phyloP scores from a whole-genome alignment of 2,797 vertebrate species.

The Nothura maculosa region DNA sequence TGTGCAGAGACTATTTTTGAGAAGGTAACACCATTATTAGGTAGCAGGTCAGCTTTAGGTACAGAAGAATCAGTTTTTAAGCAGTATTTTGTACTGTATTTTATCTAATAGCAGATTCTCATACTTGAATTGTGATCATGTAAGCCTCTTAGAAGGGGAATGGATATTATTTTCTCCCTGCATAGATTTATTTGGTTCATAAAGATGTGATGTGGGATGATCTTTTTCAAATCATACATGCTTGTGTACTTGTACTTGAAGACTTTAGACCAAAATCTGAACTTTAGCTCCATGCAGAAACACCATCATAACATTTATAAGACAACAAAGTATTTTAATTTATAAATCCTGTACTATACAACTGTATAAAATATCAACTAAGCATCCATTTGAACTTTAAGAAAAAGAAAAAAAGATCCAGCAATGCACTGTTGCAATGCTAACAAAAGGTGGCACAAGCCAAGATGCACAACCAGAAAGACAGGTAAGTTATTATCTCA shows the following conservation, averaged over 20 bases:
- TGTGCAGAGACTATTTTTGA: neutral
- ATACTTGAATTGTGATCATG: neutral
- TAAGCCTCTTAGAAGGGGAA: neutral
- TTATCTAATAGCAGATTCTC: neutral
- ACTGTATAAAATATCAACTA: conserved; percentile 64
- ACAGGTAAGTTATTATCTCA: neutral
- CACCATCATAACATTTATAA: conserved; percentile 14
- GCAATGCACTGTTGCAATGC: conserved; percentile 11
- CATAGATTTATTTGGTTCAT: neutral
- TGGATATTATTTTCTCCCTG: neutral
- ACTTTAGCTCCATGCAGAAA: neutral
- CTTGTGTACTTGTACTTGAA: neutral
- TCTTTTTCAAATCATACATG: neutral
- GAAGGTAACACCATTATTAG: neutral
- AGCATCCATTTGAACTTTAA: conserved; percentile 40
- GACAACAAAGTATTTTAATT: conserved; percentile 74
- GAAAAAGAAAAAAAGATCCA: neutral
- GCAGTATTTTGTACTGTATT: neutral
- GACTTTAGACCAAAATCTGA: neutral
- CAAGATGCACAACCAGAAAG: neutral
- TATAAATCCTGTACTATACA: conserved; percentile 60
- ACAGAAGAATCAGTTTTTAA: neutral
- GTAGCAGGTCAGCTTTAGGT: neutral
- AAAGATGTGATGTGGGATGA: neutral
- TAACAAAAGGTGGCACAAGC: conserved; percentile 15